Base-by-base conservation (phyloP, 2,888 invertebrate species). In the Cheilosia vernalis region DNA sequence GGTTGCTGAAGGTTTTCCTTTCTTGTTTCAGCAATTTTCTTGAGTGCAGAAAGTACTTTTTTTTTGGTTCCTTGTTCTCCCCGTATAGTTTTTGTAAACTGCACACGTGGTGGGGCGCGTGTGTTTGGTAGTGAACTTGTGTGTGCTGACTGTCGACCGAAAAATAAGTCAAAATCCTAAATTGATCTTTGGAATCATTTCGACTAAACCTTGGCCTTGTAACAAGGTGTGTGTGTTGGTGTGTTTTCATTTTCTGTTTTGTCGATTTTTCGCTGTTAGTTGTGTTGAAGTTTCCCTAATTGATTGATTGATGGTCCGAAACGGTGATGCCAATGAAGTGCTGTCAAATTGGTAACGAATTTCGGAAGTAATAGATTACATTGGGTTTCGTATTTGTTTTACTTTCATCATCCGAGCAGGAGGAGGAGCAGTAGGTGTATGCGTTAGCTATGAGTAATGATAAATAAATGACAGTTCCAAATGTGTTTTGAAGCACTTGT, bases 241-340 rank as follows among this genome's bases (percentile, higher is more conserved):
- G 6, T 21, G 5, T 33, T 24, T 51, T 53, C 27, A 6, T 27
- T 6, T 27, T 27, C 27, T 7, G 3, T 30, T 30, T 9, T 44
- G 37, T 37, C 37, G 37, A 10, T 72, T 33, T 55, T 44, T 53
- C 53, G 37, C 30, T 13, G 9, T 63, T 63, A 27, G 56, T 27
- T 33, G 17, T 42, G 40, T 64, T 53, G 53, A 66, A 74, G 47
- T 47, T 74, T 21, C n/a, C n/a, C 30, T 79, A 79, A 79, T 79
- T 64, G 78, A 79, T 72, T 79, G 78, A 79, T 79, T 64, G 78
- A 79, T 64, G 64, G 47, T 49, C 70, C 64, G 49, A 56, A 63
- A 63, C 64, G 42, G 64, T 79, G 64, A 79, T 72, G 64, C 49
- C 30, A 78, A 58, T 78, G 69, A 64, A 63, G 51, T 64, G 40